phyloP scores from a whole-genome alignment of 2,797 vertebrate genomes.

The Antennarius maculatus region DNA sequence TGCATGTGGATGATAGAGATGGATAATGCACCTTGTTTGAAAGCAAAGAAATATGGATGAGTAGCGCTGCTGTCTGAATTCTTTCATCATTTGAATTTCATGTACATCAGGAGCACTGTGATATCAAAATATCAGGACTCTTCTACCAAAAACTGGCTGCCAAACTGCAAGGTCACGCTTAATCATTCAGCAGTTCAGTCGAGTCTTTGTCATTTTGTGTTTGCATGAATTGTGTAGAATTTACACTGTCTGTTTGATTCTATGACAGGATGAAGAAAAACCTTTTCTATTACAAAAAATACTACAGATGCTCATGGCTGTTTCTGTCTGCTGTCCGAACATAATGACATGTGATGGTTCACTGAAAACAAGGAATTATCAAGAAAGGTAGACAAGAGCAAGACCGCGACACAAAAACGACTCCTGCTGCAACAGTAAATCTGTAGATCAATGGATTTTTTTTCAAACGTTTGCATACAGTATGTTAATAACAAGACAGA shows the following conservation, averaged over 20 bases:
- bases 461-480: conserved; percentile 36
- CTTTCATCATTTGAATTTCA: conserved; percentile 66
- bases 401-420: conserved; percentile 27
- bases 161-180: conserved; percentile 65
- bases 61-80: conserved; percentile 39
- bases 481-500: conserved; percentile 15
- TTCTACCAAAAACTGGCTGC: conserved; percentile 35
- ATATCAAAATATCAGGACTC: conserved; percentile 51
- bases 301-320: conserved; percentile 50
- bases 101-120: conserved; percentile 40
- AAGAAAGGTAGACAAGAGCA: conserved; percentile 20
- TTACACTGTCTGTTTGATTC: conserved; percentile 60
- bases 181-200: conserved; percentile 67
- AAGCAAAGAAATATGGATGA: conserved; percentile 27
- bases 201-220: conserved; percentile 65
- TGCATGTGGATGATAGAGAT: conserved; percentile 11
- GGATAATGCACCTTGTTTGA: conserved; percentile 41
- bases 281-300: conserved; percentile 14
- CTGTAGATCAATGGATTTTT: conserved; percentile 31
- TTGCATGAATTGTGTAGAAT: conserved; percentile 44
- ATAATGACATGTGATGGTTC: conserved; percentile 24
- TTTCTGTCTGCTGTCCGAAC: conserved; percentile 39
- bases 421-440: conserved; percentile 42
- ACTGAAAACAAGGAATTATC: conserved; percentile 33
- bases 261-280: conserved; percentile 62